Evolutionary conservation across 2,797 vertebrate species (phyloP).

Genomic region (Hirundo rustica): DNA sequence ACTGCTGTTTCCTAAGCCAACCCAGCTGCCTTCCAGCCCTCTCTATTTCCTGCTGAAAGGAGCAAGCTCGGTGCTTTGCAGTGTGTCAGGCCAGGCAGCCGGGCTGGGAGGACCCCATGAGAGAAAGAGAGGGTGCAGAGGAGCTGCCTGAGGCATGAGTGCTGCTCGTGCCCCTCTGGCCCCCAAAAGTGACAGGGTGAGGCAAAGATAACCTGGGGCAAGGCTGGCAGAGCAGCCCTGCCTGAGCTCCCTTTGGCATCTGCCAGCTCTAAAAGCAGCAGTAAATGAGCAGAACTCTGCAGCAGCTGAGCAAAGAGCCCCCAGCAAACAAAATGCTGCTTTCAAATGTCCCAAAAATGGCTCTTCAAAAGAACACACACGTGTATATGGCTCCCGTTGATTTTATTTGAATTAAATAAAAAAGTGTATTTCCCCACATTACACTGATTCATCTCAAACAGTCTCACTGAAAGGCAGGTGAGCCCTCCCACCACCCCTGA

Average conservation of each 20-base stretch:
- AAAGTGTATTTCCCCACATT: conserved; percentile 49
- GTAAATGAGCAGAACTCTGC: background rate
- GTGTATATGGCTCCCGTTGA: background rate
- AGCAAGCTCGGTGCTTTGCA: background rate
- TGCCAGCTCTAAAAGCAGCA: conserved; percentile 49
- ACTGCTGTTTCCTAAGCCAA: background rate
- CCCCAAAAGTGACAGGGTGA: background rate
- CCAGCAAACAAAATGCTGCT: background rate
- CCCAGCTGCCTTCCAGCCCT: background rate
- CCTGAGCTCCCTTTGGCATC: background rate
- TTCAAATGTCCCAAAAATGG: background rate
- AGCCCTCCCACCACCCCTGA: conserved; percentile 41
- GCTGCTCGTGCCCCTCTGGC: background rate
- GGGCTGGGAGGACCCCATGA: background rate
- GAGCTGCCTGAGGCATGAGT: background rate
- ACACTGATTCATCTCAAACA: conserved; percentile 61
- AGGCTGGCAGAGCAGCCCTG: background rate
- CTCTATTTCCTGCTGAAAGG: background rate
- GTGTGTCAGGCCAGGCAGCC: background rate
- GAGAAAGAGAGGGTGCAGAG: no score
- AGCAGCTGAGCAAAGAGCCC: conserved; percentile 3
- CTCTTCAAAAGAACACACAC: background rate
- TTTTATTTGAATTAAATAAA: conserved; percentile 74
- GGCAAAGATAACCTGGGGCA: background rate
- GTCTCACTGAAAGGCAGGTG: conserved; percentile 55